Evolutionary conservation across 2,888 invertebrate genomes (phyloP).

Genomic region (Athalia cordata): DNA sequence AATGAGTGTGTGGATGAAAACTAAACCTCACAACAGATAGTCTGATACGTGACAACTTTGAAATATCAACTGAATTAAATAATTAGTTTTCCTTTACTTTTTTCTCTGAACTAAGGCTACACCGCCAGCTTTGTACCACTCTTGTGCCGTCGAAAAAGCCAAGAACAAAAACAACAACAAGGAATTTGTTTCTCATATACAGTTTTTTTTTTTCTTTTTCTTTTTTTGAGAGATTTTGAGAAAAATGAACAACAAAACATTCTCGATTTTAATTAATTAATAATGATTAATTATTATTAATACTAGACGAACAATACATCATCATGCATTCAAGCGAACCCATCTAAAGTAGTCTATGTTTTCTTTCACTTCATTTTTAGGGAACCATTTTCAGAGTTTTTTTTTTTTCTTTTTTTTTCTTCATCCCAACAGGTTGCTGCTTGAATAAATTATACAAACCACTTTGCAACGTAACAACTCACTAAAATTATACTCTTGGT

Average conservation of each 20-base stretch:
- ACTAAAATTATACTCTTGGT: constrained; percentile 5
- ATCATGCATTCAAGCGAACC: constrained; percentile 57
- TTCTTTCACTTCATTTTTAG: constrained; percentile 51
- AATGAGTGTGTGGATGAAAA: neutral
- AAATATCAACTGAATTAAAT: constrained; percentile 7
- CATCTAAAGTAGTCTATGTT: constrained; percentile 51
- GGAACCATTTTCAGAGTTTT: constrained; percentile 48
- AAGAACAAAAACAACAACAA: constrained; percentile 54
- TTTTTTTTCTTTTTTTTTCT: constrained; percentile 52
- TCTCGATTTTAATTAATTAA: constrained; percentile 50
- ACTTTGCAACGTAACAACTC: constrained; percentile 23
- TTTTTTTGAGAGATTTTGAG: constrained; percentile 55
- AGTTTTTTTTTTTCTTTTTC: too few species aligned
- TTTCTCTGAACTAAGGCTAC: constrained; percentile 55
- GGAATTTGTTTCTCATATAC: constrained; percentile 52
- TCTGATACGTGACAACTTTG: constrained; percentile 31
- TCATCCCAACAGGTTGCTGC: constrained; percentile 59
- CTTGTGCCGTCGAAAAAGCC: constrained; percentile 40
- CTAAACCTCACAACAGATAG: neutral
- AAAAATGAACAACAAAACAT: constrained; percentile 54
- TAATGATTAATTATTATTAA: constrained; percentile 62
- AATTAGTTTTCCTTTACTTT: constrained; percentile 45
- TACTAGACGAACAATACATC: constrained; percentile 61
- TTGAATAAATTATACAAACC: constrained; percentile 51
- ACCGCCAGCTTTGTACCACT: constrained; percentile 55